Percentiles rank a stretch among this genome's conserved stretches.
These are phyloP conservation scores for Oryzias woworae DNA, from an alignment of 2,113 vertebrate genomes.

Conservation along the genomic window DNA sequence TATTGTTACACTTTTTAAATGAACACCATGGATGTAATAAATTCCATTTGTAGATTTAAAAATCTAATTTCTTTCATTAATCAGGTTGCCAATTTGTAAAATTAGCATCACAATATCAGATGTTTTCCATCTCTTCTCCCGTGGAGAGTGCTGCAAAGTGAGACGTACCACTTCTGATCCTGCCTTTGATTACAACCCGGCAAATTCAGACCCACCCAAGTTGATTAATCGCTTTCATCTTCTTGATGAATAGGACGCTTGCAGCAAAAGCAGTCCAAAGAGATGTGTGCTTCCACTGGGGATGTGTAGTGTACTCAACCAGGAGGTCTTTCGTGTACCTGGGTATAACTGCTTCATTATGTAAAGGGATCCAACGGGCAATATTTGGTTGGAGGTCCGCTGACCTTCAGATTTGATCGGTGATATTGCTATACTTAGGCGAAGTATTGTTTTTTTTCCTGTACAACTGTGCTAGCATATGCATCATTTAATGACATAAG, in stretches of 20 bases:
- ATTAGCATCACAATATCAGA: slow-evolving; percentile 17
- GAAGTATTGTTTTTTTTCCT: slow-evolving; percentile 3
- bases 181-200: slow-evolving; percentile 37
- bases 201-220: slow-evolving; percentile 7
- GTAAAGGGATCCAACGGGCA: slow-evolving; percentile 5
- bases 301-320: slow-evolving; percentile 13
- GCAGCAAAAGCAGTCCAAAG: slow-evolving; percentile 31
- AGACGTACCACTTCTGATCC: slow-evolving; percentile 20
- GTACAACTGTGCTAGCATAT: neutral
- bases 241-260: slow-evolving; percentile 36
- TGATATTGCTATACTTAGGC: neutral
- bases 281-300: slow-evolving; percentile 25
- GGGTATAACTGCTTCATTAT: slow-evolving; percentile 28
- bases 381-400: slow-evolving; percentile 1
- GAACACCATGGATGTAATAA: neutral
- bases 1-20: neutral
- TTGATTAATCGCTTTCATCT: slow-evolving; percentile 48
- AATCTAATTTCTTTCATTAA: slow-evolving; percentile 15
- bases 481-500: too few relatives aligned
- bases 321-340: slow-evolving; percentile 31
- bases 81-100: slow-evolving; percentile 31
- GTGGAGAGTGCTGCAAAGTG: slow-evolving; percentile 1
- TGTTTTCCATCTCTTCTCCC: slow-evolving; percentile 6
- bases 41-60: slow-evolving; percentile 9
- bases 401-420: slow-evolving; percentile 10